Evolutionary conservation across 2,888 invertebrate genomes (phyloP).

Genomic region (Hofmannophila pseudospretella): DNA sequence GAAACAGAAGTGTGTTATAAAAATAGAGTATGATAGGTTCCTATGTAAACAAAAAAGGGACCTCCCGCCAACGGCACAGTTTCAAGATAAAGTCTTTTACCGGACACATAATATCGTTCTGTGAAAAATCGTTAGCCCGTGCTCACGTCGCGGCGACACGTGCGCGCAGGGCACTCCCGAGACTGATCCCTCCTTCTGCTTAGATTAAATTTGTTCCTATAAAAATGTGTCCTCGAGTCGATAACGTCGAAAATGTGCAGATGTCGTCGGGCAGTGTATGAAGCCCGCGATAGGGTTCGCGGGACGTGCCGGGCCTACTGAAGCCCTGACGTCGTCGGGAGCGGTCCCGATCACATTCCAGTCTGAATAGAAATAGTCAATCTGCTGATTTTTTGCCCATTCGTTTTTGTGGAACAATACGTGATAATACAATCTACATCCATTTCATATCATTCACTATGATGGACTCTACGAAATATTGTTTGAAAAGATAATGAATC

Average conservation of each 20-base stretch:
- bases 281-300: slow-evolving; percentile 57
- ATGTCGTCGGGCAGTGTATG: slow-evolving; percentile 66
- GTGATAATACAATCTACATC: slow-evolving; percentile 1
- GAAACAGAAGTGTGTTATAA: too few relatives aligned
- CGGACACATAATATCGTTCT: slow-evolving; percentile 59
- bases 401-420: slow-evolving; percentile 9
- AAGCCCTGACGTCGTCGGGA: slow-evolving; percentile 18
- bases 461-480: too few relatives aligned
- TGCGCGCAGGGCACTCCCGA: slow-evolving; percentile 60
- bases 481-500: slow-evolving; percentile 23
- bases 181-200: slow-evolving; percentile 63
- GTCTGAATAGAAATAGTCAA: slow-evolving; percentile 30
- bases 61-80: slow-evolving; percentile 37
- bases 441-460: too few relatives aligned
- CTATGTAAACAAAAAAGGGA: slow-evolving; percentile 26
- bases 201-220: slow-evolving; percentile 74
- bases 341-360: slow-evolving; percentile 20
- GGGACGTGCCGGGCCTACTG: slow-evolving; percentile 60
- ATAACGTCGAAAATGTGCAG: slow-evolving; percentile 70
- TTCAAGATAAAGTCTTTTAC: slow-evolving; percentile 52
- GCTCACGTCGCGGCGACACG: slow-evolving; percentile 57
- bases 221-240: slow-evolving; percentile 66
- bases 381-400: slow-evolving; percentile 31
- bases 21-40: too few relatives aligned
- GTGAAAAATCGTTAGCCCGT: slow-evolving; percentile 62